Percentiles rank a stretch among this genome's conserved stretches.
Conservation (phyloP, 1,140 invertebrate species). For the Coptotermes formosanus region DNA sequence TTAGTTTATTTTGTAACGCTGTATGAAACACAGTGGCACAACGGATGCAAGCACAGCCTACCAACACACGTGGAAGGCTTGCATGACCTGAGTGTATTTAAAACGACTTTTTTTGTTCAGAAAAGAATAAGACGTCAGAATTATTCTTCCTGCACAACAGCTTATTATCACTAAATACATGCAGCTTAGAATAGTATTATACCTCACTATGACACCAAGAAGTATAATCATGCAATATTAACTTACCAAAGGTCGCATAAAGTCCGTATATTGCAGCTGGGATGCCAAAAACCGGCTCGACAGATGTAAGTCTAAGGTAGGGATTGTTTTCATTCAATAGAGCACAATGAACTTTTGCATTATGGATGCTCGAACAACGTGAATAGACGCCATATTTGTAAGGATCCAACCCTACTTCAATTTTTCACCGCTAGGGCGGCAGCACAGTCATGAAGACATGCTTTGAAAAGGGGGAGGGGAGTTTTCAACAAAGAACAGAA, state of each 20-base stretch:
- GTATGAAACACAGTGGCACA: too few relatives aligned
- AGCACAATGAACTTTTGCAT: background rate
- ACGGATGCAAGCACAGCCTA: background rate
- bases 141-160: background rate
- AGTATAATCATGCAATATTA: background rate
- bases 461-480: background rate
- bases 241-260: background rate
- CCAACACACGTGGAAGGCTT: background rate
- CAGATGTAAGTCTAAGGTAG: background rate
- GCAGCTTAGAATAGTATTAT: background rate
- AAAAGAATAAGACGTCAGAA: background rate
- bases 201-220: background rate
- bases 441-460: background rate
- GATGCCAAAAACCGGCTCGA: background rate
- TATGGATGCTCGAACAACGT: background rate
- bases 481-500: constrained; percentile 23
- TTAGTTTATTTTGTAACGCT: too few relatives aligned
- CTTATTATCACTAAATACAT: background rate
- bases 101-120: background rate
- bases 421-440: constrained; percentile 21
- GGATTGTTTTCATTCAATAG: background rate
- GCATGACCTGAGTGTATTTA: too few relatives aligned
- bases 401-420: background rate
- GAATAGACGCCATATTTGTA: background rate
- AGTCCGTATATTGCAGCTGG: background rate